Base-by-base conservation (phyloP, 2,113 vertebrate species). In the Leptodactylus fuscus region DNA sequence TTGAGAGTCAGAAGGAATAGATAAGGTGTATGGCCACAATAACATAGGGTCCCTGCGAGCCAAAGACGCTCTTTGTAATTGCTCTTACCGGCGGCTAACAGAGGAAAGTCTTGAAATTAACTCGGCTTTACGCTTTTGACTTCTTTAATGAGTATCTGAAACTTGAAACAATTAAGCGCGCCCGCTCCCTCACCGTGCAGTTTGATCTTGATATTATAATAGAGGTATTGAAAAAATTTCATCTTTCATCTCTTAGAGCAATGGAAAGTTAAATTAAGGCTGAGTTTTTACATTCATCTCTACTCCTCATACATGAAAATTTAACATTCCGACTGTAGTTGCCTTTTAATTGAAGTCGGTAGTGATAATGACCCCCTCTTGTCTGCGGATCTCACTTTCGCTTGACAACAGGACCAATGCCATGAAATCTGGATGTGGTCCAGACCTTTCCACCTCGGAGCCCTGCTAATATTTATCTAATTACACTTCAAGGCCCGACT, bases 381-480 rank as follows among this genome's bases (percentile, higher is more conserved):
- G 18, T 60, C 76, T 75, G 20, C 22, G 18, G 22, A n/a, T 60
- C 4, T 34, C 12, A n/a, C 12, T 41, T 60, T 60, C 2, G 20
- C 51, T 60, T 79, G 76, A 58, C 76, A 58, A 79, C 51, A 62
- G 55, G 55, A 44, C 22, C 53, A 38, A 16, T 41, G 36, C 53
- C 77, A 80, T 48, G 44, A 12, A 34, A 34, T 29, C 79, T 67
- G 53, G 77, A 60, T 41, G 22, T 16, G 34, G 5, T 80, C 77
- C 77, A 80, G 53, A 58, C 77, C 53, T 60, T 38, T 44, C 15
- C 13, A 16, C 77, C 55, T 20, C 77, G 10, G 55, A 27, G 77
- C 34, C 77, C 51, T 58, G 34, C 53, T 80, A 80, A 80, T 80
- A 80, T 62, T 80, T 80, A 80, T 44, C 77, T 80, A 80, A 80